Conservation (phyloP, 2,797 vertebrate species). For the Tamandua tetradactyla region DNA sequence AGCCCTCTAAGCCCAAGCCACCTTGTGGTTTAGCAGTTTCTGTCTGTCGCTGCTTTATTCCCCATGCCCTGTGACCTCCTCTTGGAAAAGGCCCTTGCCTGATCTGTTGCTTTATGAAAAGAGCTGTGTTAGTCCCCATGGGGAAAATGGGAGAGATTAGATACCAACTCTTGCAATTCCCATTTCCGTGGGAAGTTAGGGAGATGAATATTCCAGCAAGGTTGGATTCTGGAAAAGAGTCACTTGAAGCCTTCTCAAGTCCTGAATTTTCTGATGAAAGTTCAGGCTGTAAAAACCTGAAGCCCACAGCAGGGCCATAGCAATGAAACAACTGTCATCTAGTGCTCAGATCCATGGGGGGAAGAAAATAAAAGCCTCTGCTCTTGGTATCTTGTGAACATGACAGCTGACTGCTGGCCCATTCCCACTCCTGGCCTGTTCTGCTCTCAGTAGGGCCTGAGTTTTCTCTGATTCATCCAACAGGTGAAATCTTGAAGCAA, state of each 20-base stretch:
- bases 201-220: not conserved
- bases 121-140: not conserved
- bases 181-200: not conserved
- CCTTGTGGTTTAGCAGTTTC: not conserved
- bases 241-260: not conserved
- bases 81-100: not conserved
- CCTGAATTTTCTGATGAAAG: not conserved
- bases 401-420: not conserved
- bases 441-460: not conserved
- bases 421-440: not conserved
- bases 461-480: not conserved
- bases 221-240: constrained; percentile 20
- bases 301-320: not conserved
- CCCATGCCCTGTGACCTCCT: not conserved
- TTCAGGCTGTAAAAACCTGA: not conserved
- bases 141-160: not conserved
- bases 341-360: not conserved
- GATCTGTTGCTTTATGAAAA: not conserved
- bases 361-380: not conserved
- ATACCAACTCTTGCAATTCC: not conserved
- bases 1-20: not conserved
- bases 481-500: not conserved
- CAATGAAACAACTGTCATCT: not conserved
- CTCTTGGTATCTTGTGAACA: not conserved
- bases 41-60: not conserved